Evolutionary conservation across 2,888 invertebrate genomes (phyloP), one percentile per base, ranked within the genome.

Genomic region (Trichopoda pennipes): DNA sequence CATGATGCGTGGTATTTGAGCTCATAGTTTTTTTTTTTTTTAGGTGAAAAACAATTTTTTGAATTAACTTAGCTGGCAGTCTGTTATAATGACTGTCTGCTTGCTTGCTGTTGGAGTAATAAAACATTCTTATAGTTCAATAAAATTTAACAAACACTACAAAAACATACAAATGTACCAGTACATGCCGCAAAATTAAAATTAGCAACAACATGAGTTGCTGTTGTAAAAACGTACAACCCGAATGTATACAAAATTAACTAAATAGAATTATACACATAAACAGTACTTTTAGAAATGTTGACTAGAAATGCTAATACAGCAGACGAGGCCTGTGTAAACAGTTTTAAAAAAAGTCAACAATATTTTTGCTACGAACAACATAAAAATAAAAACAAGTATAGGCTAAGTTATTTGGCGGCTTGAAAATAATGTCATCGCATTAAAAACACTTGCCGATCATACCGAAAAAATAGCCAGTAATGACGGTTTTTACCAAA

Each of bases 111-210:
- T 58, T 58, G 42, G 14, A 47, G 74, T 51, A 75, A 75, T 82
- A 82, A 82, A 82, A 79, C 79, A 82, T 82, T 66, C 75, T 74
- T 61, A 42, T 23, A 56, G 61, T 74, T 80, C 79, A 69, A 80
- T 80, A 80, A 69, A 73, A 80, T 68, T 68, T 55, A 69, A 42
- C 55, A 21, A 55, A 73, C 68, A 74, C 38, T 74, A 68, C 61
- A 47, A 66, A 38, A 53, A n/a, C 60, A 53, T 17, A 44, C 44
- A 38, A 53, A n/a, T 53, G 44, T 23, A 44, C 53, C 42, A 53
- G 10, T 28, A 9, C 21, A 49, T 19, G 35, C 47, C n/a, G 53
- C 58, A 61, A 53, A 60, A 76, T 68, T 53, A 69, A 60, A 58
- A 68, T 76, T 53, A 47, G 53, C 53, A 68, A 53, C 61, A 79